A percentile compares a stretch with the other conserved stretches of the same genome.
phyloP scores from a whole-genome alignment of 2,888 invertebrate genomes.

The Osmoderma eremita region DNA sequence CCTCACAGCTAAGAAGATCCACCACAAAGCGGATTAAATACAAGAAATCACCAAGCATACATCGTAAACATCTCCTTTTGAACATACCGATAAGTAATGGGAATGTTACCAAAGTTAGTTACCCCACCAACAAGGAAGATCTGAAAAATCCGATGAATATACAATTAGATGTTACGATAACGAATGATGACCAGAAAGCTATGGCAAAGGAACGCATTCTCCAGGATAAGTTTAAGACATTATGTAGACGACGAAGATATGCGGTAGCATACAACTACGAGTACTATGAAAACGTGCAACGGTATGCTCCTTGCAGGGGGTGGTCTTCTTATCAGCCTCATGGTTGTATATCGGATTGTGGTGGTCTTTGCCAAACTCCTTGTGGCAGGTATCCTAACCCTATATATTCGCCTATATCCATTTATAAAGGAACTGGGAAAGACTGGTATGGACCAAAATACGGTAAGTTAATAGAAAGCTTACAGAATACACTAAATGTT shows the following conservation, averaged over 20 bases:
- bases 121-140: background rate
- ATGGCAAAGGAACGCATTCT: constrained; percentile 42
- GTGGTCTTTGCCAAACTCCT: constrained; percentile 30
- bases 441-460: constrained; percentile 48
- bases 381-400: constrained; percentile 36
- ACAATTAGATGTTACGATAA: constrained; percentile 18
- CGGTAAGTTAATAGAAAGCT: constrained; percentile 43
- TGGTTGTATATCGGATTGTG: constrained; percentile 28
- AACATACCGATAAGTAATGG: background rate
- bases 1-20: background rate
- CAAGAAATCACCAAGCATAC: constrained; percentile 10
- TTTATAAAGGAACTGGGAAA: constrained; percentile 37
- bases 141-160: constrained; percentile 30
- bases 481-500: background rate
- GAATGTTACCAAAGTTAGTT: constrained; percentile 6
- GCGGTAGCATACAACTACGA: constrained; percentile 25
- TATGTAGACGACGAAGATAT: constrained; percentile 35
- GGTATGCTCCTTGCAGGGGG: constrained; percentile 33
- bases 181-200: constrained; percentile 10
- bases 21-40: constrained; percentile 1
- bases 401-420: constrained; percentile 21
- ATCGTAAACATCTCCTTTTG: constrained; percentile 14
- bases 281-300: constrained; percentile 4
- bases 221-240: constrained; percentile 30
- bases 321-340: constrained; percentile 43